phyloP scores from a whole-genome alignment of 1,140 invertebrate species.

The Arctopsyche grandis region DNA sequence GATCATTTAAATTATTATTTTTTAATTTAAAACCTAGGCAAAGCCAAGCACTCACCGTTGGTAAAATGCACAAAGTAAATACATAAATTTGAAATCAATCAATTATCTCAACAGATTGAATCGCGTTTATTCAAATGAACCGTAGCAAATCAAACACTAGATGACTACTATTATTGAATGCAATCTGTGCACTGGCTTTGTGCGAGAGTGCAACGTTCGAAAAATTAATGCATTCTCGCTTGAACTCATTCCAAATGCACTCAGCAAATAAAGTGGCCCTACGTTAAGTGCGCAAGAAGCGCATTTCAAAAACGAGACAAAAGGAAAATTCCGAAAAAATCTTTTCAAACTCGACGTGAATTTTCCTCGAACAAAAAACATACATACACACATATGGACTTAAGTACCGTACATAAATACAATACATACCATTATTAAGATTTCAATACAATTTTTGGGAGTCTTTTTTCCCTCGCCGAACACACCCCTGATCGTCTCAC shows the following conservation, averaged over 20 bases:
- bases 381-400: neutral
- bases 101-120: too few relatives aligned
- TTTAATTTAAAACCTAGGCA: too few relatives aligned
- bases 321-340: neutral
- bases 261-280: neutral
- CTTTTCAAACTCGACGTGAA: neutral
- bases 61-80: too few relatives aligned
- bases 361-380: neutral
- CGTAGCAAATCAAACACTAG: too few relatives aligned
- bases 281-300: neutral
- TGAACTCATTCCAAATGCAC: slow-evolving; percentile 14
- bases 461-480: neutral
- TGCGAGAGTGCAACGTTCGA: neutral
- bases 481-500: neutral
- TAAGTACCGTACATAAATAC: too few relatives aligned
- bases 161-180: too few relatives aligned
- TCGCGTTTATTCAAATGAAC: too few relatives aligned
- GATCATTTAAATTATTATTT: too few relatives aligned
- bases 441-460: neutral
- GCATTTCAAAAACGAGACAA: neutral
- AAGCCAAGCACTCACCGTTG: too few relatives aligned
- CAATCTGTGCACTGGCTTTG: too few relatives aligned
- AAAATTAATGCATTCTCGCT: slow-evolving; percentile 4
- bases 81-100: too few relatives aligned
- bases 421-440: neutral